Base-by-base conservation (phyloP, 2,888 invertebrate species). In the Yponomeuta sedellus region DNA sequence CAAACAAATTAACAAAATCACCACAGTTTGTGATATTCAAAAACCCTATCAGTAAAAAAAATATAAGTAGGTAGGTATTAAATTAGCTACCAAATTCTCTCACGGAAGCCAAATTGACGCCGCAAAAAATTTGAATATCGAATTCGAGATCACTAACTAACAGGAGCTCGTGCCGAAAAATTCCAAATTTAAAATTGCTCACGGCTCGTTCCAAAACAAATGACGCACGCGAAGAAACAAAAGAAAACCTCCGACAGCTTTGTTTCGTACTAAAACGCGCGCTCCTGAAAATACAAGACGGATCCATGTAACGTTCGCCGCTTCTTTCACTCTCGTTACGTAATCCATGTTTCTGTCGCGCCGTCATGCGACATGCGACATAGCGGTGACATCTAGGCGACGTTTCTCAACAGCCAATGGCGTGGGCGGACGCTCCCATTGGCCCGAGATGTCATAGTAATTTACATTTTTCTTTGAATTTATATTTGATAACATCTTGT, bases 111-210 rank as follows among this genome's bases (percentile, higher is more conserved):
- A 72, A 72, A 39, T 64, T 52, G 12, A 52, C 10, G 34, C 16
- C 16, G 44, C 44, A 52, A 52, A 56, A 59, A 76, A 69, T 71
- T 70, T 64, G 67, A 73, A 71, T 69, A 72, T 69, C 70, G 73
- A 72, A 73, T 73, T 71, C 1, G 44, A 63, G 67, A 68, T 70
- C 76, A n/a, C n/a, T n/a, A 76, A 28, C 28, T 28, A 34, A 75
- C 83, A 84, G 83, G 78, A 84, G 83, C 85, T 78, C 84, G 82
- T 82, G 81, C 81, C 81, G 64, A 64, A n/a, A 39, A 58, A 12
- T 68, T 70, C 69, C 56, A 64, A 70, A 68, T 68, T 70, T 34
- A 57, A 68, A 65, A 66, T 63, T 28, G 66, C 64, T 64, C 56
- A 59, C 62, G 66, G 66, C 67, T 67, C 52, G 65, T 61, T 67